Conservation (phyloP, 2,888 invertebrate genomes). For the Paralinhomoeus sp. region DNA sequence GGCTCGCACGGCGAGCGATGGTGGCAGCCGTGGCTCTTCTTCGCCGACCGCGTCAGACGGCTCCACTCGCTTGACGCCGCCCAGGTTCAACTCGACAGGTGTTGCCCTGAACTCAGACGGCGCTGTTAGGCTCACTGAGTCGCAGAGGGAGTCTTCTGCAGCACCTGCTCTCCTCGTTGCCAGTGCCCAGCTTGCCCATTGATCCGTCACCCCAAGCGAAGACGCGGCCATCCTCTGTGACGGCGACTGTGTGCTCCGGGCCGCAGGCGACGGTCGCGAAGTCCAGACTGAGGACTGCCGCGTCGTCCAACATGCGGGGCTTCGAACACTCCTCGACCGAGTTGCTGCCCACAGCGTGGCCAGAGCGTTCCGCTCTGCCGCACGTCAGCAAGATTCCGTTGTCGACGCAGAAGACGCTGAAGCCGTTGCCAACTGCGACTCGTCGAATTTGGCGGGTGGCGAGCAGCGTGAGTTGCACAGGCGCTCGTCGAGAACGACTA, state of each 20-base stretch:
- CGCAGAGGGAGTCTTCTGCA: too few relatives aligned
- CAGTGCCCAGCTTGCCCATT: constrained; percentile 38
- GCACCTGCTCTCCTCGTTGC: too few relatives aligned
- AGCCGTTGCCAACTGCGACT: constrained; percentile 40
- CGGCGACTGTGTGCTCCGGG: constrained; percentile 39
- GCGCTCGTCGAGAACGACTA: too few relatives aligned
- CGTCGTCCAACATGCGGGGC: constrained; percentile 10
- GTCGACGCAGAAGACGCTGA: constrained; percentile 43
- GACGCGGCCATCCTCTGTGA: constrained; percentile 39
- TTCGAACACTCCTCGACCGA: constrained; percentile 33
- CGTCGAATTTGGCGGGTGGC: too few relatives aligned
- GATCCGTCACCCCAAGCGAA: constrained; percentile 43
- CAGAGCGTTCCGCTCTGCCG: constrained; percentile 40
- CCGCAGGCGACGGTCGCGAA: constrained; percentile 41
- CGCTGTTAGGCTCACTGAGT: too few relatives aligned
- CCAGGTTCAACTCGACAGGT: too few relatives aligned
- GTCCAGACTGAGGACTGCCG: constrained; percentile 33
- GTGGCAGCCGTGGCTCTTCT: constrained; percentile 27
- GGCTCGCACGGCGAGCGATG: constrained; percentile 32
- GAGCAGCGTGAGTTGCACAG: too few relatives aligned
- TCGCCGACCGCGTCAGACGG: not conserved
- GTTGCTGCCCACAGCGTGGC: constrained; percentile 43
- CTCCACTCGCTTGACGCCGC: too few relatives aligned
- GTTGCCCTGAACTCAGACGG: too few relatives aligned
- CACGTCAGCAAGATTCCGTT: constrained; percentile 45